These are phyloP conservation scores for Drosophila gunungcola DNA, from an alignment of 1,140 invertebrate species.

Conservation along the genomic window DNA sequence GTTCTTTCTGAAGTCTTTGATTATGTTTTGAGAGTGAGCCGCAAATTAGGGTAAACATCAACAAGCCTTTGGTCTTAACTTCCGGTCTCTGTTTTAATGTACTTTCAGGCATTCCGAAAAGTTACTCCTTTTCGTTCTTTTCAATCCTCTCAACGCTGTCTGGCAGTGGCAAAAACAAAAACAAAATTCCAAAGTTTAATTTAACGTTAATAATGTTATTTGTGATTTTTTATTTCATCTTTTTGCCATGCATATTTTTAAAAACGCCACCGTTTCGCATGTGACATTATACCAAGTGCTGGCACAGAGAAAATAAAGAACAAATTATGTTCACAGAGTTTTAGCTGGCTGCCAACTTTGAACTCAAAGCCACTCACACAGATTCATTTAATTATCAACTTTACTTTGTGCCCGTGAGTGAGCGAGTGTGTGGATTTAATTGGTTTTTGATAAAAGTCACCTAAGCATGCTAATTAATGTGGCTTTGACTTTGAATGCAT, in stretches of 20 bases:
- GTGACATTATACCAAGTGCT: constrained; percentile 11
- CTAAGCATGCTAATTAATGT: constrained; percentile 81
- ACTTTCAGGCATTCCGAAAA: constrained; percentile 38
- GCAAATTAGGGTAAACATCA: constrained; percentile 64
- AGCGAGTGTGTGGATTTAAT: constrained; percentile 60
- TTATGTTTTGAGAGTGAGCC: constrained; percentile 56
- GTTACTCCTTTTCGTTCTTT: constrained; percentile 31
- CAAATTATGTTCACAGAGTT: constrained; percentile 28
- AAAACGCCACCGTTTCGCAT: constrained; percentile 48
- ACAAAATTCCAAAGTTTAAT: constrained; percentile 78
- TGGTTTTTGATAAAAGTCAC: constrained; percentile 82
- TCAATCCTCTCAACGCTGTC: constrained; percentile 2
- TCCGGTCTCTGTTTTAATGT: constrained; percentile 50
- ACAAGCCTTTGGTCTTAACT: constrained; percentile 44
- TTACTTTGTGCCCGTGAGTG: constrained; percentile 31
- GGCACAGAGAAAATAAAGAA: constrained; percentile 14
- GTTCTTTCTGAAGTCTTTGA: constrained; percentile 36
- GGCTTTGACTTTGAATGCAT: constrained; percentile 68
- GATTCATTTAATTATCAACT: constrained; percentile 67
- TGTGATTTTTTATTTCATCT: constrained; percentile 43
- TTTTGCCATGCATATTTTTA: constrained; percentile 20
- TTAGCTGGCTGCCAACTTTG: constrained; percentile 53
- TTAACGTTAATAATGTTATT: constrained; percentile 79
- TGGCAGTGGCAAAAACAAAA: constrained; percentile 56
- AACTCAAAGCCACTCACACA: constrained; percentile 61